A percentile compares a stretch with the other conserved stretches of the same genome.
Conservation (phyloP, 1,140 invertebrate genomes). For the Liolophura sinensis region DNA sequence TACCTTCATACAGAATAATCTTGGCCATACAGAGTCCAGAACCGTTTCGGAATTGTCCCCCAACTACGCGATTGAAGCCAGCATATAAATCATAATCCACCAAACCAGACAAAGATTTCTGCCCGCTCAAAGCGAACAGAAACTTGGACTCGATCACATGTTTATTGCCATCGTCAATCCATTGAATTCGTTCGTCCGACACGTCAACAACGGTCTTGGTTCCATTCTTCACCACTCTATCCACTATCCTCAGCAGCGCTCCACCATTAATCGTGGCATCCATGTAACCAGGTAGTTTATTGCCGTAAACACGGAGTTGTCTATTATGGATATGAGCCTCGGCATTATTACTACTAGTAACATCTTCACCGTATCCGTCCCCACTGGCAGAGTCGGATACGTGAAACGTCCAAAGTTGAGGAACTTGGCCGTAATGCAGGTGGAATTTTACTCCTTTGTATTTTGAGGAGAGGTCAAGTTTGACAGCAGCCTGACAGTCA, state of each 20-base stretch:
- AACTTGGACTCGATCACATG: slow-evolving; percentile 47
- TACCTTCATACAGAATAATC: slow-evolving; percentile 39
- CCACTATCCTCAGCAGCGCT: slow-evolving; percentile 42
- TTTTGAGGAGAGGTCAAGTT: slow-evolving; percentile 47
- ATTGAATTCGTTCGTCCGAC: slow-evolving; percentile 48
- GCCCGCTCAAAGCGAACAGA: slow-evolving; percentile 44
- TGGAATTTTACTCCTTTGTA: slow-evolving; percentile 40
- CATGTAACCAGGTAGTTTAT: slow-evolving; percentile 46
- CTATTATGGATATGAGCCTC: slow-evolving; percentile 51
- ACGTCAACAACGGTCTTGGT: slow-evolving; percentile 37
- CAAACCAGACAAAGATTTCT: slow-evolving; percentile 34
- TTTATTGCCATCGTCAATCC: slow-evolving; percentile 32
- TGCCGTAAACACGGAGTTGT: slow-evolving; percentile 52
- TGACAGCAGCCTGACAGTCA: slow-evolving; percentile 49
- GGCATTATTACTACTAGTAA: slow-evolving; percentile 49
- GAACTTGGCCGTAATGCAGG: slow-evolving; percentile 47
- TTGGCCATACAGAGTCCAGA: slow-evolving; percentile 50
- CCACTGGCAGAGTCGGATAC: slow-evolving; percentile 49
- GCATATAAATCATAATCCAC: slow-evolving; percentile 43
- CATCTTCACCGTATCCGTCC: slow-evolving; percentile 50
- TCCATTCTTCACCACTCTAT: slow-evolving; percentile 45
- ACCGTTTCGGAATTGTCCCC: slow-evolving; percentile 43
- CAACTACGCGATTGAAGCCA: slow-evolving; percentile 54
- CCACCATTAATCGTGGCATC: slow-evolving; percentile 51
- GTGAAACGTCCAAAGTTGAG: slow-evolving; percentile 53